phyloP scores from a whole-genome alignment of 1,140 invertebrate species.

The Carposina sasakii region DNA sequence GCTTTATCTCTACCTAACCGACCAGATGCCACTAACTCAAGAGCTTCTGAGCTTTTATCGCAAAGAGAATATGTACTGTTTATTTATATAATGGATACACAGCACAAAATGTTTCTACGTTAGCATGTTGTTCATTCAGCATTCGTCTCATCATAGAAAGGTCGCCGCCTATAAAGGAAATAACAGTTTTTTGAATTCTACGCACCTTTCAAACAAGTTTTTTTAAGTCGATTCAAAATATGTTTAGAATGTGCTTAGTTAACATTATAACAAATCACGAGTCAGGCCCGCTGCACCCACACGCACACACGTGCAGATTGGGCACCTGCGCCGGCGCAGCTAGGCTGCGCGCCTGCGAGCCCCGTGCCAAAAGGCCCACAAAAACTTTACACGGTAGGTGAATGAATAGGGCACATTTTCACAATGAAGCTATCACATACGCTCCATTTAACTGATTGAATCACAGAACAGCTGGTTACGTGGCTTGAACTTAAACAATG shows the following conservation, averaged over 20 bases:
- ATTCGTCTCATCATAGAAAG: too few relatives aligned
- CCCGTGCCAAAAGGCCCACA: conserved; percentile 15
- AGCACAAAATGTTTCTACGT: too few relatives aligned
- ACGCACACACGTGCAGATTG: conserved; percentile 2
- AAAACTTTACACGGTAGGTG: conserved; percentile 23
- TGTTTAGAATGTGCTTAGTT: conserved; percentile 8
- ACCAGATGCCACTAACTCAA: conserved; percentile 25
- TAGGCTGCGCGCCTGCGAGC: neutral
- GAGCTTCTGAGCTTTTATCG: conserved; percentile 29
- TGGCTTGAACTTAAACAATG: conserved; percentile 32
- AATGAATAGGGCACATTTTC: conserved; percentile 33
- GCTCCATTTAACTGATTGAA: conserved; percentile 57
- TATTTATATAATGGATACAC: too few relatives aligned
- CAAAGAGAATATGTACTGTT: too few relatives aligned
- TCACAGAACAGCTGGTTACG: conserved; percentile 57
- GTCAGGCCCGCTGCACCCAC: conserved; percentile 12
- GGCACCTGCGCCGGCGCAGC: conserved; percentile 3
- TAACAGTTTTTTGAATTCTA: neutral
- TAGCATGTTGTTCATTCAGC: too few relatives aligned
- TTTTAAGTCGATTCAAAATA: conserved; percentile 10
- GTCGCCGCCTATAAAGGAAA: neutral
- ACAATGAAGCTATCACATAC: conserved; percentile 38
- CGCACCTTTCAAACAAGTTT: conserved; percentile 15
- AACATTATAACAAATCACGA: conserved; percentile 25
- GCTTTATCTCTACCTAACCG: conserved; percentile 29